Conservation (phyloP, 2,888 invertebrate genomes). For the Muschampia plurimacula region DNA sequence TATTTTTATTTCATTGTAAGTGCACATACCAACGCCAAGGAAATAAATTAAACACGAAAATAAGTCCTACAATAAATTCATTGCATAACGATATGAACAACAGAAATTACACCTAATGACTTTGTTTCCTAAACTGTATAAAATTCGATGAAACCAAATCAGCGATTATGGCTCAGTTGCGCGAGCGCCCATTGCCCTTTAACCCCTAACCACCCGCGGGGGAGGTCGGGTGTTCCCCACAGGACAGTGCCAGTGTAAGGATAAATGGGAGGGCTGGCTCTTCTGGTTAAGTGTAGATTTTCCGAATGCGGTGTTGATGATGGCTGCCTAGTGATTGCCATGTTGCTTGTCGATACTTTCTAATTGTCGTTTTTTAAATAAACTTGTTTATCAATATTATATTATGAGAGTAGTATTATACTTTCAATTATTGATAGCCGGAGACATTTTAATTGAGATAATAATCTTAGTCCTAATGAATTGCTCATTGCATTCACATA, state of each 20-base stretch:
- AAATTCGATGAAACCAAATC: slow-evolving; percentile 64
- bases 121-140: slow-evolving; percentile 47
- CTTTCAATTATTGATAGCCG: no score
- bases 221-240: slow-evolving; percentile 50
- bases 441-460: no score
- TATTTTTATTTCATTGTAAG: no score
- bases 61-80: not conserved
- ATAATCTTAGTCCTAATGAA: no score
- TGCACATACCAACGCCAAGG: no score
- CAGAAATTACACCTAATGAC: not conserved
- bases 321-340: slow-evolving; percentile 63
- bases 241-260: slow-evolving; percentile 81
- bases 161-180: slow-evolving; percentile 70
- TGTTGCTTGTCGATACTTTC: slow-evolving; percentile 53
- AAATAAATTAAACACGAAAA: no score
- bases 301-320: slow-evolving; percentile 86
- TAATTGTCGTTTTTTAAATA: not conserved
- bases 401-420: no score
- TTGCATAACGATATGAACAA: not conserved
- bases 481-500: no score
- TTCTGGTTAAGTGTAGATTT: slow-evolving; percentile 86
- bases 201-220: slow-evolving; percentile 56
- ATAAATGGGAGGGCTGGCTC: slow-evolving; percentile 86
- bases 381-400: no score
- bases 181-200: slow-evolving; percentile 77